Evolutionary conservation across 2,113 vertebrate species (phyloP).

Genomic region (Sceloporus undulatus): DNA sequence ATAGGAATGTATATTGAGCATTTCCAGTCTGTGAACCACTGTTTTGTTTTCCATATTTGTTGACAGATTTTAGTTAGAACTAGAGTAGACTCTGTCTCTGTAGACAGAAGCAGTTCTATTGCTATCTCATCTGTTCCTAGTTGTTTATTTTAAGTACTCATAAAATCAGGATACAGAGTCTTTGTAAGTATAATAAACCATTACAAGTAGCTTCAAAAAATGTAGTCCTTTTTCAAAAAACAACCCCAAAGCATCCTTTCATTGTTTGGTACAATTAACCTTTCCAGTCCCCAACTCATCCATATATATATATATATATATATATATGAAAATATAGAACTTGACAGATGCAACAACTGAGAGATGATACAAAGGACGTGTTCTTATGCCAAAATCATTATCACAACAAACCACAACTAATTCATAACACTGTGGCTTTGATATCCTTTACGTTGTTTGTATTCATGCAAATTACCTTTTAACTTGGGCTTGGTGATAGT

Average conservation of each 20-base stretch:
- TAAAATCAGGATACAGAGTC: not conserved
- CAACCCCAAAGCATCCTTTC: conserved; percentile 28
- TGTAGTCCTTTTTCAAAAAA: no score
- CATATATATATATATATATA: not conserved
- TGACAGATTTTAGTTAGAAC: no score
- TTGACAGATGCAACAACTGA: conserved; percentile 20
- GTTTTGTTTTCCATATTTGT: no score
- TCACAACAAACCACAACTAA: conserved; percentile 39
- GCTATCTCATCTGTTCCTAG: no score
- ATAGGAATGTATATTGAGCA: no score
- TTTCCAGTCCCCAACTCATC: conserved; percentile 35
- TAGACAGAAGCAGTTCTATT: not conserved
- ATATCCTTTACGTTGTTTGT: conserved; percentile 29
- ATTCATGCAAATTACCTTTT: conserved; percentile 66
- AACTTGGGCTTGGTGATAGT: conserved; percentile 59
- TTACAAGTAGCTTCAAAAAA: conserved; percentile 40
- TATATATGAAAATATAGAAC: conserved; percentile 53
- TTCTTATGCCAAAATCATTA: conserved; percentile 33
- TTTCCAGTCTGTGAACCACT: no score
- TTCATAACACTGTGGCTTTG: conserved; percentile 44
- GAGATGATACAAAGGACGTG: conserved; percentile 31
- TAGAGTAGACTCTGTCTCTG: not conserved
- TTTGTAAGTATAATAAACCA: conserved; percentile 26
- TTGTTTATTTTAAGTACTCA: not conserved
- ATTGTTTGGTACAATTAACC: conserved; percentile 54